Percentiles rank a stretch among this genome's conserved stretches.
These are phyloP conservation scores for Rhizomys pruinosus DNA, from an alignment of 2,113 vertebrate species.

Conservation along the genomic window DNA sequence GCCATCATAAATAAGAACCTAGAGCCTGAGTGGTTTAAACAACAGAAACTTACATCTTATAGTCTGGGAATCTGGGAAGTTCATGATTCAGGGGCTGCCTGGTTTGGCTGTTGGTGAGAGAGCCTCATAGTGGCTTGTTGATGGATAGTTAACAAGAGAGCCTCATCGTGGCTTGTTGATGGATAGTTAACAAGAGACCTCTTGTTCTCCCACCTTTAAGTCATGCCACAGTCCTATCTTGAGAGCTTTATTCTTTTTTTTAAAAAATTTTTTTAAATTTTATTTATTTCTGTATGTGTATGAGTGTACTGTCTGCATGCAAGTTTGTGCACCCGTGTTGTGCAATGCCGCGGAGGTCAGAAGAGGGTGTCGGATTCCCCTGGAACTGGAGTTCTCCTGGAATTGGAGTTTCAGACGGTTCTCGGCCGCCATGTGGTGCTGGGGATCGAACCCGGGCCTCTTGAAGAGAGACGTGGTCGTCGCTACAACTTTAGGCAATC, in stretches of 20 bases:
- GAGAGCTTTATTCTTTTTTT: not conserved
- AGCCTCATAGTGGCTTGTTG: not conserved
- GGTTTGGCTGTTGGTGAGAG: not conserved
- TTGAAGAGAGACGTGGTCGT: too few relatives aligned
- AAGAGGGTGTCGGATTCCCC: too few relatives aligned
- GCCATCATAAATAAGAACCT: not conserved
- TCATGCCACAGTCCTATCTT: not conserved
- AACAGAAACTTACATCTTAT: not conserved
- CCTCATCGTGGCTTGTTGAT: not conserved
- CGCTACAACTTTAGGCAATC: too few relatives aligned
- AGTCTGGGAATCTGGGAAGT: not conserved
- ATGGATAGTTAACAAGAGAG: not conserved
- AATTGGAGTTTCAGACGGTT: too few relatives aligned
- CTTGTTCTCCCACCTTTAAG: not conserved
- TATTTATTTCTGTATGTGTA: too few relatives aligned
- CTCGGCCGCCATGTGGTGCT: too few relatives aligned
- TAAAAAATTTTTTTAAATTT: too few relatives aligned
- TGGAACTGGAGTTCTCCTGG: too few relatives aligned
- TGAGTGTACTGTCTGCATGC: too few relatives aligned
- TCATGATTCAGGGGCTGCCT: not conserved
- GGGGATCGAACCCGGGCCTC: too few relatives aligned
- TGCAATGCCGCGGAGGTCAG: too few relatives aligned
- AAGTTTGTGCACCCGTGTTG: too few relatives aligned
- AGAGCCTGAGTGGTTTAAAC: not conserved
- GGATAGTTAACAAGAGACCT: not conserved